Percentiles rank a stretch among this genome's conserved stretches.
Conservation (phyloP, 1,140 invertebrate genomes). For the Leptonema lineaticorne region DNA sequence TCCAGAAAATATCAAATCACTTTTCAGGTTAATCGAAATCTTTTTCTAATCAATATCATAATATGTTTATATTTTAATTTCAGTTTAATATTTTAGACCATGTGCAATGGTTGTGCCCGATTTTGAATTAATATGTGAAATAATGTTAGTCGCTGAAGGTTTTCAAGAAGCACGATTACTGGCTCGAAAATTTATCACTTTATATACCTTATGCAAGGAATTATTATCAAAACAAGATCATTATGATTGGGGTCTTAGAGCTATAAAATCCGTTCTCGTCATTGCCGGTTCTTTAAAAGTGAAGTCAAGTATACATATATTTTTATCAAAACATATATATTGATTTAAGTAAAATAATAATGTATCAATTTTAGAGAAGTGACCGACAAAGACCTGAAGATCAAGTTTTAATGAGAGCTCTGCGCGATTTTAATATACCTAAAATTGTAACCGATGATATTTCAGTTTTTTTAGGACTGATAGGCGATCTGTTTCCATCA, state of each 20-base stretch:
- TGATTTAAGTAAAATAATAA: background rate
- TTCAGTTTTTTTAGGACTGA: slow-evolving; percentile 89
- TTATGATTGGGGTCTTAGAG: slow-evolving; percentile 92
- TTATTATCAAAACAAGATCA: slow-evolving; percentile 91
- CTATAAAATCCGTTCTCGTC: slow-evolving; percentile 90
- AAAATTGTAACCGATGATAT: slow-evolving; percentile 91
- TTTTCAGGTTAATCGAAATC: slow-evolving; percentile 58
- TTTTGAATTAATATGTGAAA: slow-evolving; percentile 91
- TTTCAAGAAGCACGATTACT: slow-evolving; percentile 84
- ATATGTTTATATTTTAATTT: slow-evolving; percentile 13
- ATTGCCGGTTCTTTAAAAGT: slow-evolving; percentile 83
- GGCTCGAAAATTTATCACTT: slow-evolving; percentile 88
- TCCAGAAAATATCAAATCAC: slow-evolving; percentile 77
- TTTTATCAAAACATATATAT: background rate
- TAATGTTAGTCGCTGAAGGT: slow-evolving; percentile 91
- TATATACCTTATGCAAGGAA: slow-evolving; percentile 86
- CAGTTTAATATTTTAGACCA: slow-evolving; percentile 59
- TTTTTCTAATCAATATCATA: background rate
- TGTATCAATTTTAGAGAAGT: slow-evolving; percentile 54
- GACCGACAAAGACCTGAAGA: slow-evolving; percentile 72
- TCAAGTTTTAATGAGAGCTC: slow-evolving; percentile 79
- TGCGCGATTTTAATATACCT: slow-evolving; percentile 90
- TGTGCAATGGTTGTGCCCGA: slow-evolving; percentile 95
- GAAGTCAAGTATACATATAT: slow-evolving; percentile 50
- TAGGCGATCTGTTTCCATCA: slow-evolving; percentile 86